A percentile compares a stretch with the other conserved stretches of the same genome.
These are phyloP conservation scores for Gymnogyps californianus DNA, from an alignment of 2,113 vertebrate genomes.

Conservation along the genomic window DNA sequence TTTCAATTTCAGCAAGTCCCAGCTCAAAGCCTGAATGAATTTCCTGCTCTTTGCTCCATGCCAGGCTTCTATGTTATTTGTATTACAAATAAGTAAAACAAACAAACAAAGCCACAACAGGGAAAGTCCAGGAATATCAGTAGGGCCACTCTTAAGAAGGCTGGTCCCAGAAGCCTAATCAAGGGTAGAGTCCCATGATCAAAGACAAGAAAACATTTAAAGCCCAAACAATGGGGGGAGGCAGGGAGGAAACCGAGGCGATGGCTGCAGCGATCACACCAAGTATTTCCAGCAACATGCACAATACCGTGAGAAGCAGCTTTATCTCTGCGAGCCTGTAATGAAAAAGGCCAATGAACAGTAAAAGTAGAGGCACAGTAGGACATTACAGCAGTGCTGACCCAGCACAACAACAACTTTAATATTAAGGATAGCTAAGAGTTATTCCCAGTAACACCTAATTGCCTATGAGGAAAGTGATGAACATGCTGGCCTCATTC, in stretches of 20 bases:
- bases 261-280: background rate
- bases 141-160: background rate
- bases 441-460: background rate
- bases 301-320: background rate
- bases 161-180: background rate
- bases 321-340: background rate
- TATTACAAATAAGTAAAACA: slow-evolving; percentile 36
- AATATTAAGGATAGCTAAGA: background rate
- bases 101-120: slow-evolving; percentile 19
- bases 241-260: background rate
- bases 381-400: background rate
- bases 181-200: background rate
- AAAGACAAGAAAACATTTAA: slow-evolving; percentile 13
- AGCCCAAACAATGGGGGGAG: background rate
- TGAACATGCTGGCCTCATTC: background rate
- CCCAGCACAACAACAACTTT: background rate
- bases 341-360: background rate
- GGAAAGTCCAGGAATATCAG: background rate
- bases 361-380: background rate
- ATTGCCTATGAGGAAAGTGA: background rate
- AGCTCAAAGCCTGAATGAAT: slow-evolving; percentile 51
- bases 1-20: slow-evolving; percentile 19
- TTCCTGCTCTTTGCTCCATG: slow-evolving; percentile 59
- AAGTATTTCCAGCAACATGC: background rate
- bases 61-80: slow-evolving; percentile 43